Evolutionary conservation across 1,140 invertebrate species (phyloP), one percentile per base, ranked within the genome.

Genomic region (Phthorimaea operculella): DNA sequence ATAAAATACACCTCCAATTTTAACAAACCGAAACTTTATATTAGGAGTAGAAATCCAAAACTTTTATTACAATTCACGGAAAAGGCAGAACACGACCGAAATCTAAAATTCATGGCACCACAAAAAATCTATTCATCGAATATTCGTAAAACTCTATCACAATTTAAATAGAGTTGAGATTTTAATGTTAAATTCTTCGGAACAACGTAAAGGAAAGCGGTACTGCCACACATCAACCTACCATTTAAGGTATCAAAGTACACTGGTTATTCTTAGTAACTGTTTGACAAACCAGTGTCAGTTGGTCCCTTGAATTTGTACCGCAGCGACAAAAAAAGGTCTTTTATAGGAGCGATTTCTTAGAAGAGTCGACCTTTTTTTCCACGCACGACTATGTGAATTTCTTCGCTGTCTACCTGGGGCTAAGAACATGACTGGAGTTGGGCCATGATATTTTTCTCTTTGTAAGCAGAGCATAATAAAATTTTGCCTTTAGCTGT

Each of bases 311-410:
- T n/a, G n/a, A n/a, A n/a, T n/a, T 54, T 48, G 45, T 36, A 12
- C 17, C 39, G 36, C 21, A 42, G 6, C 6, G 6, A 36, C 33
- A 15, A 55, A 44, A 45, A 42, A 33, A 44, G 52, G 36, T 18
- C 53, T 33, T 44, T 57, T 62, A 54, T 62, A 58, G 58, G 56
- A 62, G 58, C 62, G 55, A 64, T 62, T 71, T 71, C 68, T 67
- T 51, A 60, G 66, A 71, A 71, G 61, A 58, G 48, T 52, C 51
- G 54, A 60, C 47, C 62, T 57, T 55, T 66, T 68, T 69, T 67
- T 66, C 44, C 33, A 55, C 15, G 17, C 21, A 45, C 34, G 50
- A 55, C 58, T 63, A 65, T 68, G 63, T 68, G 62, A 71, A 64
- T 61, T 67, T 62, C 59, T 58, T 60, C 64, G 67, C 70, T 72